Conservation (phyloP, 2,888 invertebrate species). For the Neuroscelio doddi region DNA sequence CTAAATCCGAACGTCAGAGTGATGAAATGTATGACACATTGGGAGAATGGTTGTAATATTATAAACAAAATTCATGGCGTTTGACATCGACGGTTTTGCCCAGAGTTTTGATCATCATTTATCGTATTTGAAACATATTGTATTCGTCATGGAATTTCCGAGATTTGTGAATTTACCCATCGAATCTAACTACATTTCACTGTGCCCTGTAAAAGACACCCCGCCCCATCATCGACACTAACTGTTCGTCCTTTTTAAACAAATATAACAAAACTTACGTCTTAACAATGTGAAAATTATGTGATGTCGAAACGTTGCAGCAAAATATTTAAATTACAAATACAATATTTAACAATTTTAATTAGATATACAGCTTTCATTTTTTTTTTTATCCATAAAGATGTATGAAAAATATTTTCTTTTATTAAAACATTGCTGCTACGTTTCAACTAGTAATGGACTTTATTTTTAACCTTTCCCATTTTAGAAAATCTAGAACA, state of each 20-base stretch:
- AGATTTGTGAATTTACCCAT: neutral
- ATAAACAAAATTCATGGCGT: slow-evolving; percentile 1
- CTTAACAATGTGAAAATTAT: neutral
- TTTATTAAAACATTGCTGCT: too few species aligned
- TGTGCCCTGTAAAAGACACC: slow-evolving; percentile 3
- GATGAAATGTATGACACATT: neutral
- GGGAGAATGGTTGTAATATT: neutral
- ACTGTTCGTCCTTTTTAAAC: slow-evolving; percentile 8
- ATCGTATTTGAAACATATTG: slow-evolving; percentile 5
- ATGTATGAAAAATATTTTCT: too few species aligned
- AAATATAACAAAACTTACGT: slow-evolving; percentile 7
- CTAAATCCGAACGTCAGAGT: slow-evolving; percentile 6
- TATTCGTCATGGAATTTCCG: slow-evolving; percentile 1
- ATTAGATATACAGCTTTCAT: too few species aligned
- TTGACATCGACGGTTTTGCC: slow-evolving; percentile 2
- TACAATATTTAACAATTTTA: too few species aligned
- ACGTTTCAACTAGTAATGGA: too few species aligned
- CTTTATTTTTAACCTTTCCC: too few species aligned
- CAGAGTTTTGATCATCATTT: slow-evolving; percentile 2
- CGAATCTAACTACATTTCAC: slow-evolving; percentile 6
- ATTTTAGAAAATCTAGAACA: too few species aligned
- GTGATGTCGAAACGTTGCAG: neutral
- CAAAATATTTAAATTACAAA: too few species aligned
- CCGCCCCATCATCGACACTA: slow-evolving; percentile 6
- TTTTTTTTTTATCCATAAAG: too few species aligned